These are phyloP conservation scores for Uropetala carovei DNA, from an alignment of 2,888 invertebrate genomes.

Conservation along the genomic window DNA sequence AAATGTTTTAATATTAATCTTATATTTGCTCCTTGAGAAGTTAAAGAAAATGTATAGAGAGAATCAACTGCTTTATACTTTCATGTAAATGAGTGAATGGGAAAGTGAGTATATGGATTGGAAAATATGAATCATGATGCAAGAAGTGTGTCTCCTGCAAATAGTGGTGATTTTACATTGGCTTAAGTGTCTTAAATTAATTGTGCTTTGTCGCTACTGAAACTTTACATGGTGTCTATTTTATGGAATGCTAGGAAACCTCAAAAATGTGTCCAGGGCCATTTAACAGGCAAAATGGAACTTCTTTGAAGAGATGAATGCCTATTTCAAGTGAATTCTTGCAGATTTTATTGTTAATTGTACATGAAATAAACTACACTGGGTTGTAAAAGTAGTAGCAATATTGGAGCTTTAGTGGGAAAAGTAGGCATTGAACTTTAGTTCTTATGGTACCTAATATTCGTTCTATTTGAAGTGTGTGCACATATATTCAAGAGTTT, in stretches of 20 bases:
- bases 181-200: constrained; percentile 64
- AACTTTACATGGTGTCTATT: constrained; percentile 63
- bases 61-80: constrained; percentile 59
- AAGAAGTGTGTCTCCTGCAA: constrained; percentile 58
- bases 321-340: constrained; percentile 62
- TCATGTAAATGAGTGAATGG: constrained; percentile 48
- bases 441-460: constrained; percentile 60
- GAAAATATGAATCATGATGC: constrained; percentile 45
- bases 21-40: constrained; percentile 64
- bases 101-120: constrained; percentile 26
- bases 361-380: constrained; percentile 46
- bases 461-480: constrained; percentile 53
- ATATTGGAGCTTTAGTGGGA: constrained; percentile 63
- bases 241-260: constrained; percentile 55
- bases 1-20: constrained; percentile 52
- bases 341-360: constrained; percentile 56
- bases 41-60: constrained; percentile 56
- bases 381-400: constrained; percentile 56
- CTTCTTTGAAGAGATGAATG: constrained; percentile 46
- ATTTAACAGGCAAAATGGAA: constrained; percentile 37
- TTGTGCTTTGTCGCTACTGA: constrained; percentile 64
- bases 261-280: constrained; percentile 34
- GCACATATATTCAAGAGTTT: constrained; percentile 56
- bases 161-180: constrained; percentile 64
- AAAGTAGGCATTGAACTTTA: constrained; percentile 63